Conservation (phyloP, 2,797 vertebrate genomes). For the Distichodus sexfasciatus region DNA sequence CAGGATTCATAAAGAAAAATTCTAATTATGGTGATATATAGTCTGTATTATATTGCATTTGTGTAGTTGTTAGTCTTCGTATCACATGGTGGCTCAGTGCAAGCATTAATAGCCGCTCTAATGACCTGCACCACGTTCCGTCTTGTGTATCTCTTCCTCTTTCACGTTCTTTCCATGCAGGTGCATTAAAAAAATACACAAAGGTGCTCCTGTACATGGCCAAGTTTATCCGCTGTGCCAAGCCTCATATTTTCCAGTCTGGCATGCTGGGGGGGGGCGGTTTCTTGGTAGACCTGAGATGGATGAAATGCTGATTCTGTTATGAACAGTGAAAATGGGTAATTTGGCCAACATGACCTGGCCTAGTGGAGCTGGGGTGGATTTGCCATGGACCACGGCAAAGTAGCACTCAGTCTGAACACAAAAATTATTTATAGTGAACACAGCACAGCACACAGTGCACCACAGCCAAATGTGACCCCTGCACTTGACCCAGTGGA, state of each 20-base stretch:
- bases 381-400: neutral
- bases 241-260: constrained; percentile 42
- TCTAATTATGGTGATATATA: too few species aligned
- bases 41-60: too few species aligned
- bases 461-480: too few species aligned
- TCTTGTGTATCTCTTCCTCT: constrained; percentile 25
- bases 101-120: constrained; percentile 12
- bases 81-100: neutral
- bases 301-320: constrained; percentile 44
- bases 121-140: constrained; percentile 2
- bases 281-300: constrained; percentile 19
- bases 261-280: constrained; percentile 9
- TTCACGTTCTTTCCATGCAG: constrained; percentile 39
- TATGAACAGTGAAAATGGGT: constrained; percentile 43
- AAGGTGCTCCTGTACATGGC: constrained; percentile 44
- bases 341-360: constrained; percentile 41
- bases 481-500: too few species aligned
- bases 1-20: neutral
- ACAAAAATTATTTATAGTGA: too few species aligned
- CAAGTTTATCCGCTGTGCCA: constrained; percentile 36
- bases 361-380: constrained; percentile 32
- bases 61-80: too few species aligned
- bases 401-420: neutral
- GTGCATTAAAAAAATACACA: constrained; percentile 36
- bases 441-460: too few species aligned